phyloP scores from a whole-genome alignment of 2,888 invertebrate species.

The Dryocosmus kuriphilus region DNA sequence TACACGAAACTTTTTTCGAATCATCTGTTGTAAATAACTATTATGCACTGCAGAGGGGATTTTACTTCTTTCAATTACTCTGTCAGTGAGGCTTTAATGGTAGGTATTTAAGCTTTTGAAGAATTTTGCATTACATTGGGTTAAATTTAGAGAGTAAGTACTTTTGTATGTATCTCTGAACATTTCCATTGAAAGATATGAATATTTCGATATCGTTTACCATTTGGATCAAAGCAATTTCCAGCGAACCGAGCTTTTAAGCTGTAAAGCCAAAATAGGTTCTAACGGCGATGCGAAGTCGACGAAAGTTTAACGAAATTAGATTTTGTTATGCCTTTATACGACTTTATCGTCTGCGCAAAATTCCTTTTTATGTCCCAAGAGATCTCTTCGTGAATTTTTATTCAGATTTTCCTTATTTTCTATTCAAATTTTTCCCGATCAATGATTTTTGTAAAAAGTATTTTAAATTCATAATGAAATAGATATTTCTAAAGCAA shows the following conservation, averaged over 20 bases:
- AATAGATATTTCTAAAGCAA: too few species aligned
- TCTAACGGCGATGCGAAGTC: slow-evolving; percentile 16
- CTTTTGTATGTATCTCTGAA: not conserved
- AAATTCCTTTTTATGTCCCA: slow-evolving; percentile 14
- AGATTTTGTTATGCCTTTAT: slow-evolving; percentile 14
- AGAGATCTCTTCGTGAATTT: not conserved
- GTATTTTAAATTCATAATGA: too few species aligned
- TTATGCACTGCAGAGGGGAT: too few species aligned
- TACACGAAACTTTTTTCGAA: too few species aligned
- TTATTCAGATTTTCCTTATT: not conserved
- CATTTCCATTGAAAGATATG: slow-evolving; percentile 9
- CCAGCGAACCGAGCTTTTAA: slow-evolving; percentile 25
- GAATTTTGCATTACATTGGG: not conserved
- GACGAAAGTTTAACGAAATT: slow-evolving; percentile 15
- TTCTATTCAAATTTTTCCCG: not conserved
- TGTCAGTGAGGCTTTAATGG: not conserved
- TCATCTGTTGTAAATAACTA: too few species aligned
- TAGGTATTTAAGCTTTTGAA: not conserved
- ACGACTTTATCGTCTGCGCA: not conserved
- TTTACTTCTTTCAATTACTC: too few species aligned
- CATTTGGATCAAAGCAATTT: slow-evolving; percentile 31
- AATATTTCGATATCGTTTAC: slow-evolving; percentile 30
- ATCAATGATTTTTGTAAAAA: not conserved
- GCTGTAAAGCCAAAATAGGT: slow-evolving; percentile 14
- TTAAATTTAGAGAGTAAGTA: not conserved